phyloP scores from a whole-genome alignment of 53 echinoderm and acorn worm genomes.

The Temnopleurus reevesii region DNA sequence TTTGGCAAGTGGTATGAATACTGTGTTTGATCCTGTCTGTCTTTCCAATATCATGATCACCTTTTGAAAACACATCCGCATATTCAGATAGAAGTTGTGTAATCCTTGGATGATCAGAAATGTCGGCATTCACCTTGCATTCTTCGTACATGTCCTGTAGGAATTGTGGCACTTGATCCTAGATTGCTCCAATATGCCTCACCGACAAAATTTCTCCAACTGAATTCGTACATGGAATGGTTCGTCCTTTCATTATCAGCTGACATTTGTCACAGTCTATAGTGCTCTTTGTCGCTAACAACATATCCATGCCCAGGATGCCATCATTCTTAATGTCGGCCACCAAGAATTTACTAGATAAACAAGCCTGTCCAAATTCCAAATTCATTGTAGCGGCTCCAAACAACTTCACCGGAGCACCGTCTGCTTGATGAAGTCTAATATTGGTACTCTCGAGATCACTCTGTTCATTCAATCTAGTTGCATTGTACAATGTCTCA shows the following conservation, averaged over 20 bases:
- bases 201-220: not conserved
- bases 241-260: constrained; percentile 2
- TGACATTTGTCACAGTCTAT: not conserved
- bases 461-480: not conserved
- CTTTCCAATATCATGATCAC: constrained; percentile 55
- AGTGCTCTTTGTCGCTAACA: not conserved
- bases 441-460: not conserved
- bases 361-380: constrained; percentile 1
- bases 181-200: not conserved
- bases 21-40: constrained; percentile 61
- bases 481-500: not conserved
- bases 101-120: not conserved
- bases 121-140: not conserved
- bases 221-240: not conserved
- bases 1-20: constrained; percentile 43
- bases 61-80: constrained; percentile 60
- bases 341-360: not conserved
- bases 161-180: not conserved
- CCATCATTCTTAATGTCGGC: constrained; percentile 40
- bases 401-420: constrained; percentile 31
- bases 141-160: not conserved
- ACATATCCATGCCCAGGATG: constrained; percentile 60
- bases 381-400: constrained; percentile 39
- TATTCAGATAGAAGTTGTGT: constrained; percentile 52
- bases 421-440: constrained; percentile 55